Base-by-base conservation (phyloP, 2,113 vertebrate species). In the Pithys albifrons region DNA sequence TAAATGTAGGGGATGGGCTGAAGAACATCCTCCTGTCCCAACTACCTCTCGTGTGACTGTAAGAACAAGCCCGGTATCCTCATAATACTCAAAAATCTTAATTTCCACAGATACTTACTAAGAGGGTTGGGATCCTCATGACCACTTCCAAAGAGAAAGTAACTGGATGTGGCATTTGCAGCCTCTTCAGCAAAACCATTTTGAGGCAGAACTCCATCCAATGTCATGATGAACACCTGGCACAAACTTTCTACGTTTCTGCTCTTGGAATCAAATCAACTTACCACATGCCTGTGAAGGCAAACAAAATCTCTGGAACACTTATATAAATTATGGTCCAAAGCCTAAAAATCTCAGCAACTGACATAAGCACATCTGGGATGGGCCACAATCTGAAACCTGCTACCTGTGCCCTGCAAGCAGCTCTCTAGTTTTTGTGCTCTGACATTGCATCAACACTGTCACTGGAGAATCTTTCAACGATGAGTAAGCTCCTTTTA, bases 401-500 rank as follows among this genome's bases (percentile, higher is more conserved):
- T 0, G 3, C 33, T 31, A 74, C 51, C 41, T 70, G 45, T 69
- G 24, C n/a, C 35, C 64, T 55, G 41, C 48, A 55, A 62, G 37
- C 7, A 43, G 37, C 27, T 61, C 62, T 76, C 46, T 23, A 19
- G 9, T 39, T 51, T 76, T 27, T 45, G 37, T 24, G 15, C 49
- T 78, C 37, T 33, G 28, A 57, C n/a, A 18, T 0, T 19, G 33
- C 55, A 55, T 18, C 41, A 48, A 7, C 5, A 8, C 28, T 69
- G 49, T 12, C 49, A 52, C 33, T 12, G 9, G 13, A 77, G 29
- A 64, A 49, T 37, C 15, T 14, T 39, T 59, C 41, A 91, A 67
- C 25, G 19, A 72, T 10, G 9, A 31, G 10, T 25, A 51, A 59
- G 37, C 29, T 86, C 66, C 58, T 90, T 87, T 96, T 97, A 98